Base-by-base conservation (phyloP, 2,888 invertebrate genomes). In the Lithophane ornitopus region DNA sequence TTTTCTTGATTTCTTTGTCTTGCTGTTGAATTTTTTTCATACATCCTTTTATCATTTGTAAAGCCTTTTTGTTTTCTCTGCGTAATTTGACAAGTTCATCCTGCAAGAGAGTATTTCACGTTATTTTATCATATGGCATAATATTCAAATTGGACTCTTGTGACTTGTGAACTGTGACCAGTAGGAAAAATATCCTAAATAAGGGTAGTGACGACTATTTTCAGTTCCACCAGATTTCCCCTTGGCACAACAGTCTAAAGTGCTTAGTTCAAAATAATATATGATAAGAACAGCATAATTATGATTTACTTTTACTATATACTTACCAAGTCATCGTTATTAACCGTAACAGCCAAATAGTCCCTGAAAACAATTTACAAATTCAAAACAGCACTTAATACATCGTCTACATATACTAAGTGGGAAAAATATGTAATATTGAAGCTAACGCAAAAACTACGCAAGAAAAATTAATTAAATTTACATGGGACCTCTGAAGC, bases 1-100 rank as follows among this genome's bases (percentile, higher is more conserved):
- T 89, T 90, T 95, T 95, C 78, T 95, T 95, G 0, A 96, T 95
- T 91, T 96, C 96, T 76, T 95, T 96, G 82, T 97, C 96, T 86
- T 97, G 94, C 82, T 97, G 96, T 80, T 97, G 95, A 85, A 97
- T 97, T 85, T 96, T 96, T 78, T 96, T 95, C 94, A 97, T 95
- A 82, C 97, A 97, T 49, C 95, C 96, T 92, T 97, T 97, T 70
- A 97, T 97, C 94, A 97, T 96, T 88, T 96, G 96, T 65, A 97
- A 90, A 6, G 97, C 97, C 88, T 97, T 97, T 62, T 94, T 93
- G 84, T 97, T 95, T 82, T 97, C 97, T 22, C 91, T 91, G 62
- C 97, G 96, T n/a, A 97, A 88, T 81, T 95, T 96, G 34, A 95
- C 92, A 68, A 97, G 88, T 87, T 96, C 95, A 88, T 94, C 95